Percentiles rank a stretch among this genome's conserved stretches.
Evolutionary conservation across 2,113 vertebrate genomes (phyloP).

Genomic region (Potamarius usumacintae): DNA sequence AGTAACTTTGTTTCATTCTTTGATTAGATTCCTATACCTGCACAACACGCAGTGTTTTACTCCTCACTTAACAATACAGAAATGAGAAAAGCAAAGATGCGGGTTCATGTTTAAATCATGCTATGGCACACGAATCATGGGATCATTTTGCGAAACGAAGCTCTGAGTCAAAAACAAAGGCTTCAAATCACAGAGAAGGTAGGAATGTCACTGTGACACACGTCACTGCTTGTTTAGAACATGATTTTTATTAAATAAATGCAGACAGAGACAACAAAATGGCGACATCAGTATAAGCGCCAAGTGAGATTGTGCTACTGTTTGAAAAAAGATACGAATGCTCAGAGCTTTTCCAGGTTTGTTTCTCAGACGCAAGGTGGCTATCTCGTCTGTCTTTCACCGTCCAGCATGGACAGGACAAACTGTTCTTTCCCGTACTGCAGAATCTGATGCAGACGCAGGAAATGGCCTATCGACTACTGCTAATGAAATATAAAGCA

Average conservation of each 20-base stretch:
- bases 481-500: constrained; percentile 12
- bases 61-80: not conserved
- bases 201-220: not conserved
- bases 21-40: too few species aligned
- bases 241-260: not conserved
- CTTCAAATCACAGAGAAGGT: not conserved
- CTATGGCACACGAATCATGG: not conserved
- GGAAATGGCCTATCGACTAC: constrained; percentile 13
- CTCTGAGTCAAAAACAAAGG: not conserved
- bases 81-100: not conserved
- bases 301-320: not conserved
- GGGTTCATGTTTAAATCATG: not conserved
- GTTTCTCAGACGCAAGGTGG: not conserved
- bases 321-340: not conserved
- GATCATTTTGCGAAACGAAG: not conserved
- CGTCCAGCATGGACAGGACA: not conserved
- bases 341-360: not conserved
- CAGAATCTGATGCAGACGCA: not conserved
- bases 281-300: too few species aligned
- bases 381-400: not conserved
- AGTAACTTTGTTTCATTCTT: too few species aligned
- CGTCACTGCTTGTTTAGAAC: not conserved
- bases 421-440: constrained; percentile 14
- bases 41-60: too few species aligned
- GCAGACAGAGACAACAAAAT: not conserved